Percentiles rank a stretch among this genome's conserved stretches.
phyloP scores from a whole-genome alignment of 2,888 invertebrate genomes.

The Agrochola lychnidis region DNA sequence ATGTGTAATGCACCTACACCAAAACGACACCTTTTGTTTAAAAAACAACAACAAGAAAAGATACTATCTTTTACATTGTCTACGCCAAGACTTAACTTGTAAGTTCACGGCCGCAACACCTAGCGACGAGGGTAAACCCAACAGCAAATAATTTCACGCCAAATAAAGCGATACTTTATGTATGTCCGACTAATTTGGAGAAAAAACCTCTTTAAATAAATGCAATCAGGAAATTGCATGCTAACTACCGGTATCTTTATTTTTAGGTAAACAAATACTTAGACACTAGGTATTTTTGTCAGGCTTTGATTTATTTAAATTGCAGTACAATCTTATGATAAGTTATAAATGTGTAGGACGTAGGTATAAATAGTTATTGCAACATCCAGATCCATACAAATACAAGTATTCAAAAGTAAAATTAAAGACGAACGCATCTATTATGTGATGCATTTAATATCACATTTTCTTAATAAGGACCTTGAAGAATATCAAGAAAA shows the following conservation, averaged over 20 bases:
- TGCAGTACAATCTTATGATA: background rate
- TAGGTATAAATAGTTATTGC: background rate
- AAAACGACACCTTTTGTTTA: background rate
- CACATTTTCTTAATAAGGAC: background rate
- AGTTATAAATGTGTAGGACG: background rate
- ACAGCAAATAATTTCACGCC: constrained; percentile 57
- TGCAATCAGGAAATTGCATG: constrained; percentile 64
- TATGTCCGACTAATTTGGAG: constrained; percentile 28
- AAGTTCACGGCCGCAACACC: constrained; percentile 47
- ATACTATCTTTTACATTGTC: constrained; percentile 2
- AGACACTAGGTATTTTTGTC: constrained; percentile 7
- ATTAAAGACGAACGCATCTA: background rate
- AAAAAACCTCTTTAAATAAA: constrained; percentile 60
- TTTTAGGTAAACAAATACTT: constrained; percentile 38
- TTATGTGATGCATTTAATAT: background rate
- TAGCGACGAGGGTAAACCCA: constrained; percentile 33
- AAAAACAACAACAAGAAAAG: background rate
- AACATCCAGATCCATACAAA: background rate
- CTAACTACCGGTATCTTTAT: constrained; percentile 57
- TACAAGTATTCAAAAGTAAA: background rate
- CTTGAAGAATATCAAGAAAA: background rate
- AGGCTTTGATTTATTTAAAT: background rate
- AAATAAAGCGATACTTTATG: constrained; percentile 43
- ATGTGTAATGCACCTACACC: background rate
- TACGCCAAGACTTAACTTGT: background rate